Conservation (phyloP, 2,797 vertebrate species). For the Argya squamiceps region DNA sequence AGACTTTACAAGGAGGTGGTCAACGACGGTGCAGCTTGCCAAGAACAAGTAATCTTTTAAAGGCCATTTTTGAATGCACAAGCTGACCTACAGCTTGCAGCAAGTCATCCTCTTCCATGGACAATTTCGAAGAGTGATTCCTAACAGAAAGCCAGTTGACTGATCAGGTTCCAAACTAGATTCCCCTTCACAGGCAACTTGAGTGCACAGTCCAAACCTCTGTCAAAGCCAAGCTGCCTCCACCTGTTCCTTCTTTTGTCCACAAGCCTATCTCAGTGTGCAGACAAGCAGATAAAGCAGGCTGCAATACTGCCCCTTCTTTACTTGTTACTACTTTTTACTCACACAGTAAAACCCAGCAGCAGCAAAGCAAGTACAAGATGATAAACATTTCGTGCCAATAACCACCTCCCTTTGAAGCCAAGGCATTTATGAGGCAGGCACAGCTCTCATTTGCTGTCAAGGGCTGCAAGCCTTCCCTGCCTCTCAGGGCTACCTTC, state of each 20-base stretch:
- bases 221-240: not conserved
- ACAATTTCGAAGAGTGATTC: not conserved
- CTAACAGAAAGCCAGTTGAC: not conserved
- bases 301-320: not conserved
- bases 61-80: not conserved
- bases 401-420: slow-evolving; percentile 26
- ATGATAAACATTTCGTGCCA: slow-evolving; percentile 26
- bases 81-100: not conserved
- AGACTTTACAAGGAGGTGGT: not conserved
- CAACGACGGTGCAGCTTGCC: not conserved
- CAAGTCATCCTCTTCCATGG: not conserved
- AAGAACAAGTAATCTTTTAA: not conserved
- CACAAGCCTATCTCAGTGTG: not conserved
- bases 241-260: not conserved
- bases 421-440: slow-evolving; percentile 20
- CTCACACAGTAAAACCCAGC: not conserved
- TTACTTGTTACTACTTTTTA: not conserved
- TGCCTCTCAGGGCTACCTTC: slow-evolving; percentile 1
- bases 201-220: not conserved
- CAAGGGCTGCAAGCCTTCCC: not conserved
- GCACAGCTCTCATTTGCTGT: not conserved
- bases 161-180: not conserved
- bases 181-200: not conserved
- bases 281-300: not conserved
- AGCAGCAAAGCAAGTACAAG: slow-evolving; percentile 27